Evolutionary conservation across 2,888 invertebrate genomes (phyloP).

Genomic region (Ommatoiulus sabulosus): DNA sequence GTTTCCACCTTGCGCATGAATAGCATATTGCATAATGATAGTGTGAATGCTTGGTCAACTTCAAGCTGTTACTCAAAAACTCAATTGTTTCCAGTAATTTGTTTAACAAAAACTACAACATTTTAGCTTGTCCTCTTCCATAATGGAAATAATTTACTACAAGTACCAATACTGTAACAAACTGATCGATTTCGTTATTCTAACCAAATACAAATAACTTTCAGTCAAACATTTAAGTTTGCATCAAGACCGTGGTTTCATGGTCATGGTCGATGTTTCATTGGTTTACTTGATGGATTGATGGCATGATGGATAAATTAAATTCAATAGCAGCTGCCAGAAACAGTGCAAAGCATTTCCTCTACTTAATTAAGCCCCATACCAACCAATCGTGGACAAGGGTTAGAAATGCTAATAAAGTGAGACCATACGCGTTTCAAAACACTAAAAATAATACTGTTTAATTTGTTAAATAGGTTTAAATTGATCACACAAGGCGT

Average conservation of each 20-base stretch:
- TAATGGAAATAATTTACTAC: too few species aligned
- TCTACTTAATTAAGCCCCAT: neutral
- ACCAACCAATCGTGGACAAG: neutral
- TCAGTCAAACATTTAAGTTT: neutral
- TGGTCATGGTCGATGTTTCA: neutral
- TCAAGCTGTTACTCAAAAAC: too few species aligned
- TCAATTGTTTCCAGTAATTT: too few species aligned
- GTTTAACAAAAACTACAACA: too few species aligned
- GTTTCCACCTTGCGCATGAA: neutral
- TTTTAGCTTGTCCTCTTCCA: too few species aligned
- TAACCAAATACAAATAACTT: too few species aligned
- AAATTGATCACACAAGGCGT: neutral
- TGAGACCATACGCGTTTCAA: neutral
- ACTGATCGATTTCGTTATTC: too few species aligned
- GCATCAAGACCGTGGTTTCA: neutral
- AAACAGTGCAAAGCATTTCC: neutral
- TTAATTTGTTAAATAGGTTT: neutral
- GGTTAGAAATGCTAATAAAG: neutral
- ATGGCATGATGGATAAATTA: neutral
- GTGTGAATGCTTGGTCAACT: neutral
- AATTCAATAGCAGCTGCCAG: neutral
- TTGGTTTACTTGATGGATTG: neutral
- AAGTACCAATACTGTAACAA: too few species aligned
- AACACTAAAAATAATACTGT: neutral
- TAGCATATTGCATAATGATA: neutral